A percentile compares a stretch with the other conserved stretches of the same genome.
phyloP scores from a whole-genome alignment of 2,888 invertebrate species.

The Limnephilus lunatus region DNA sequence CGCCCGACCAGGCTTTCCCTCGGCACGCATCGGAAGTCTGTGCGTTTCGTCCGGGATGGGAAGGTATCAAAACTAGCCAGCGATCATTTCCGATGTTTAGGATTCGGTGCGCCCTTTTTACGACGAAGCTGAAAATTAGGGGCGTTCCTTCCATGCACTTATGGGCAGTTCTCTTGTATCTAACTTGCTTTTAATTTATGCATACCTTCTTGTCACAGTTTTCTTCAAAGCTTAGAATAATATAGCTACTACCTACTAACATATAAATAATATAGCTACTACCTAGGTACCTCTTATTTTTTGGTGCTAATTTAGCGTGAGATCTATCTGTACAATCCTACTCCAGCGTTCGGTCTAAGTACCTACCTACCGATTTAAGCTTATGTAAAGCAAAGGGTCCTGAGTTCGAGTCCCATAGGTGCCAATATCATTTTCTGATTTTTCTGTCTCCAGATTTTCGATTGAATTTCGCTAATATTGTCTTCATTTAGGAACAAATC shows the following conservation, averaged over 20 bases:
- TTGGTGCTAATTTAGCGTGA: no score
- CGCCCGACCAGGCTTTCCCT: background rate
- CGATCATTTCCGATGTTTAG: background rate
- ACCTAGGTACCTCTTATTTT: no score
- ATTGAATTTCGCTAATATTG: no score
- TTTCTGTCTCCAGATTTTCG: no score
- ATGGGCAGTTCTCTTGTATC: background rate
- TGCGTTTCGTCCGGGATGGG: background rate
- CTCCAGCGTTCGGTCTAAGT: no score
- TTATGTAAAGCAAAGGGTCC: no score
- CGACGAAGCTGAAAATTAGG: background rate
- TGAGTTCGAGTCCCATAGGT: no score
- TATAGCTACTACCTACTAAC: no score
- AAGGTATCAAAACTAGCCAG: background rate
- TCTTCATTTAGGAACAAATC: no score
- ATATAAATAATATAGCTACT: background rate
- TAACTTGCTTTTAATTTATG: background rate
- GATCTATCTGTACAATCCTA: no score
- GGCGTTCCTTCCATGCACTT: conserved; percentile 2
- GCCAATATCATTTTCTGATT: no score
- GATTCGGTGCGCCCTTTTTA: background rate
- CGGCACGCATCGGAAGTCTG: background rate
- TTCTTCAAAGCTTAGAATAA: background rate
- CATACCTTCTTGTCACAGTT: background rate
- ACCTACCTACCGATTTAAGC: no score